Base-by-base conservation (phyloP, 2,113 vertebrate genomes). In the Anhinga rufa region DNA sequence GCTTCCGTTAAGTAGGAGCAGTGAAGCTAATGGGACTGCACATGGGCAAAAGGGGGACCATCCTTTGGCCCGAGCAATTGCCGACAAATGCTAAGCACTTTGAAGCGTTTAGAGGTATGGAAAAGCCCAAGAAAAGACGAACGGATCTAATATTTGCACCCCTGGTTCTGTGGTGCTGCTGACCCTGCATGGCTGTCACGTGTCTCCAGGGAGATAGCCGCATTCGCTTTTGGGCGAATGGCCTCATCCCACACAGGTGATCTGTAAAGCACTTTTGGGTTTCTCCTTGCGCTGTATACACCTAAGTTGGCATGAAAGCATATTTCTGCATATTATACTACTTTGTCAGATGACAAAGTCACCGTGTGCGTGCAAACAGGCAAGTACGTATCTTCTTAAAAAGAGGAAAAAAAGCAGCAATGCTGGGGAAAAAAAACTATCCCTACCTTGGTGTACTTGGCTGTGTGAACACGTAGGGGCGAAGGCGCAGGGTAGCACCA, bases 221-320 rank as follows among this genome's bases (percentile, higher is more conserved):
- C 68, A 22, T 74, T 84, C 2, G 2, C 31, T 84, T 96, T 84
- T 61, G 84, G 96, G 95, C 12, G 14, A 95, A 85, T 32, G 44
- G 75, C 71, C 64, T 82, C 84, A 78, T 32, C 54, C 75, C 87
- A 44, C 58, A 44, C 42, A 34, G 58, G 51, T 54, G 70, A 51
- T 72, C 70, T 72, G 71, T 55, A 96, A 92, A 93, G 92, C n/a
- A 76, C 88, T 97, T 90, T 64, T 71, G 90, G 60, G 49, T 90
- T 93, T 88, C 81, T 94, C 60, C 82, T 94, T 87, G 61, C 58
- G 86, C 75, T 83, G 17, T 57, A 51, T 44, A 84, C 92, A 93
- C 12, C 48, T 17, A 62, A 94, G 61, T 34, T n/a, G 68, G 75
- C 85, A 92, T 66, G 52, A 65, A 80, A 88, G 74, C 79, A 60